These are phyloP conservation scores for Zoanthus sansibaricus DNA, from an alignment of 92 coral and sea anemone genomes.

Conservation along the genomic window DNA sequence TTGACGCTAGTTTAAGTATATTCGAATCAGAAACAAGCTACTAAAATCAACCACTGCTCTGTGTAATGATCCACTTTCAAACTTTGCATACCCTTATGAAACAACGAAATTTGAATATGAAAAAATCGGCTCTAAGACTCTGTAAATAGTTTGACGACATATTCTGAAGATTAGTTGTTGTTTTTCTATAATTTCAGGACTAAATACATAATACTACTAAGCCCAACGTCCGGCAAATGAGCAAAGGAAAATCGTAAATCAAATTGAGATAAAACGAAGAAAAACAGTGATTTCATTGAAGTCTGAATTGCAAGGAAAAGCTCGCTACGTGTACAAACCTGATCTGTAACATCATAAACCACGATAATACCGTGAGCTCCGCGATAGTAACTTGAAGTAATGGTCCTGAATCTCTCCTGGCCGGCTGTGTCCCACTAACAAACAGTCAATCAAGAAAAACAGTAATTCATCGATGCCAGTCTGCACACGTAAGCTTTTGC, in stretches of 20 bases:
- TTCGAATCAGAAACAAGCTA: too few relatives aligned
- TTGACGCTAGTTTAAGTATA: too few relatives aligned
- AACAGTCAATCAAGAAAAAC: slow-evolving; percentile 47
- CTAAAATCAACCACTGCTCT: too few relatives aligned
- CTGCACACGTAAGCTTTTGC: slow-evolving; percentile 30
- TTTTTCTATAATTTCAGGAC: not conserved
- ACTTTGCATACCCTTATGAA: too few relatives aligned
- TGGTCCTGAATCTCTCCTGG: slow-evolving; percentile 96
- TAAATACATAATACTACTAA: not conserved
- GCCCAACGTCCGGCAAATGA: slow-evolving; percentile 5
- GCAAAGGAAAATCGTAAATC: not conserved
- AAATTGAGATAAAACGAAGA: not conserved
- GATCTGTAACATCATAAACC: slow-evolving; percentile 99
- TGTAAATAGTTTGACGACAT: not conserved
- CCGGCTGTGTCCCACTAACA: slow-evolving; percentile 99
- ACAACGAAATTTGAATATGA: not conserved
- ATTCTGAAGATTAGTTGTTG: not conserved
- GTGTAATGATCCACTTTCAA: too few relatives aligned
- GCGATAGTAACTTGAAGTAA: slow-evolving; percentile 96
- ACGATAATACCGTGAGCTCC: slow-evolving; percentile 99
- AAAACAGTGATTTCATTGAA: slow-evolving; percentile 21
- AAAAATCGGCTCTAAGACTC: not conserved
- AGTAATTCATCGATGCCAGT: slow-evolving; percentile 25
- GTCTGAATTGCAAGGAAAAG: too few relatives aligned
- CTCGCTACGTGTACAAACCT: slow-evolving; percentile 69